A percentile compares a stretch with the other conserved stretches of the same genome.
These are phyloP conservation scores for Pinctada fucata DNA, from an alignment of 2,888 invertebrate species.

Conservation along the genomic window DNA sequence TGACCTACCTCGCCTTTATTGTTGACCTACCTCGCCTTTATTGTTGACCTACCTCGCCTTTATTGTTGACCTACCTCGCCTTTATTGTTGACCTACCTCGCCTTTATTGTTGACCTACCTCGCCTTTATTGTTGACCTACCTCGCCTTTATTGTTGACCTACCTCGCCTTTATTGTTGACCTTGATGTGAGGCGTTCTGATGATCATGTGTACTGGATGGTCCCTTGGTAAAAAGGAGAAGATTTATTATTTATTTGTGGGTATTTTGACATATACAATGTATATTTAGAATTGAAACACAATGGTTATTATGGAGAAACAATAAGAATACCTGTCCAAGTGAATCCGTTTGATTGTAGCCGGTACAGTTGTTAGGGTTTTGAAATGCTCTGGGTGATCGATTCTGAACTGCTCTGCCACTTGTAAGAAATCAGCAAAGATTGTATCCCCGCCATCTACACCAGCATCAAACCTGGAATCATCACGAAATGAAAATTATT, in stretches of 20 bases:
- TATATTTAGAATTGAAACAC: no score
- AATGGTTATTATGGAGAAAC: no score
- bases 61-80: not conserved
- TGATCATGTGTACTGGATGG: not conserved
- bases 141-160: no score
- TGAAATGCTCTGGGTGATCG: slow-evolving; percentile 59
- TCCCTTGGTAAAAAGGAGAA: not conserved
- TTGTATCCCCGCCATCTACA: slow-evolving; percentile 68
- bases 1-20: not conserved
- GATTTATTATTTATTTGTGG: not conserved
- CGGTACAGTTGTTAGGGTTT: slow-evolving; percentile 58
- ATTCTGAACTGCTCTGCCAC: slow-evolving; percentile 63
- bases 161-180: not conserved
- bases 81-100: not conserved
- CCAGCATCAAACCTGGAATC: slow-evolving; percentile 62
- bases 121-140: not conserved
- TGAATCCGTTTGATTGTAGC: slow-evolving; percentile 72
- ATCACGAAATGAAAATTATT: no score
- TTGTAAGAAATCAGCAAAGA: slow-evolving; percentile 63
- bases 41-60: no score
- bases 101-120: no score
- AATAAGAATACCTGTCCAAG: slow-evolving; percentile 38
- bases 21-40: no score
- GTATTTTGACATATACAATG: no score
- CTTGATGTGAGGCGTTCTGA: not conserved